Conservation (phyloP, 2,113 vertebrate species). For the Notarius lentiginosus region DNA sequence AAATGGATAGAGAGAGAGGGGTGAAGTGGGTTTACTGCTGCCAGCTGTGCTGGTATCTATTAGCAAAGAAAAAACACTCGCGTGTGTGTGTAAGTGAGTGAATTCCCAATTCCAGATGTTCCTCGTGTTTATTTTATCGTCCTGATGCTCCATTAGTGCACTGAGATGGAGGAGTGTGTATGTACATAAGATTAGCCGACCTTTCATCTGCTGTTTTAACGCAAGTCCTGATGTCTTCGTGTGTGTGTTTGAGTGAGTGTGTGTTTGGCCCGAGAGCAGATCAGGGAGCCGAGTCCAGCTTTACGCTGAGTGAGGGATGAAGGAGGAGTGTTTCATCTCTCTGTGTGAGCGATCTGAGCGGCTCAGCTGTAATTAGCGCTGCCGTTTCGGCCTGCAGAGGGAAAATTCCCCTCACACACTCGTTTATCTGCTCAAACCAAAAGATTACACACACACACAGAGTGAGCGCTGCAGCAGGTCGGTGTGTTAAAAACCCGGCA, state of each 20-base stretch:
- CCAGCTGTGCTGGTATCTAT: constrained; percentile 55
- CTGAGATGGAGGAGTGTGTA: constrained; percentile 19
- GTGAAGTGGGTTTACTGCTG: constrained; percentile 10
- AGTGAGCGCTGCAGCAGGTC: not conserved
- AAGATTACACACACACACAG: constrained; percentile 50
- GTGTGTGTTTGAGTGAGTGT: constrained; percentile 32
- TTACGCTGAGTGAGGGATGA: constrained; percentile 57
- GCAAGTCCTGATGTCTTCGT: constrained; percentile 57
- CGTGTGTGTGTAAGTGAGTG: not conserved
- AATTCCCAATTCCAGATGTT: not conserved
- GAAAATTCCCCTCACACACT: constrained; percentile 67
- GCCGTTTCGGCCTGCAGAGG: constrained; percentile 63
- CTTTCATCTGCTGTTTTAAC: constrained; percentile 55
- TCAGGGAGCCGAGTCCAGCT: not conserved
- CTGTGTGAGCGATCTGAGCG: constrained; percentile 52
- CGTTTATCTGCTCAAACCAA: constrained; percentile 49
- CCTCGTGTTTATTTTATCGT: constrained; percentile 19
- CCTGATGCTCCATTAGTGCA: constrained; percentile 26
- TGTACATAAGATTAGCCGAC: constrained; percentile 32
- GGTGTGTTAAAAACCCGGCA: not conserved
- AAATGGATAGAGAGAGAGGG: not conserved
- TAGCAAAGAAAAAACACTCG: constrained; percentile 25
- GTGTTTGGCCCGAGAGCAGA: constrained; percentile 22
- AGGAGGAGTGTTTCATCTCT: constrained; percentile 58
- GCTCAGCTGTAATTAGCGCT: constrained; percentile 64